Conservation (phyloP, 2,888 invertebrate genomes). For the Esperia sulphurella region DNA sequence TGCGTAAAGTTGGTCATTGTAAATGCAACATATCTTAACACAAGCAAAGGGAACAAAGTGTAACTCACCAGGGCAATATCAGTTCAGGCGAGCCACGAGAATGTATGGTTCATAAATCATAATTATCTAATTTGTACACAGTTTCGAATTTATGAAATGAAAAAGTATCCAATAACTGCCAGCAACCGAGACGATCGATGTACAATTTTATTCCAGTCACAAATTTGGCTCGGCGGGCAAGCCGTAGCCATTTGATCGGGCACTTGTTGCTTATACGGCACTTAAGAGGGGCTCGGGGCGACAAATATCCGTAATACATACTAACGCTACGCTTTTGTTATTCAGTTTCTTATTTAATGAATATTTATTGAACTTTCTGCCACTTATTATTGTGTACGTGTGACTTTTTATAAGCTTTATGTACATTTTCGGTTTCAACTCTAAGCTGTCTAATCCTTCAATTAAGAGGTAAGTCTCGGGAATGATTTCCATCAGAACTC, state of each 20-base stretch:
- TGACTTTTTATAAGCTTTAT: no score
- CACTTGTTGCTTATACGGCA: constrained; percentile 6
- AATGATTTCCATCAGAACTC: no score
- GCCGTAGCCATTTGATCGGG: constrained; percentile 2
- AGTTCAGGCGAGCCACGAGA: no score
- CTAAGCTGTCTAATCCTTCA: no score
- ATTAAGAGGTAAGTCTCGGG: no score
- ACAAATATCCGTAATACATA: constrained; percentile 1
- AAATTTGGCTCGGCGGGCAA: constrained; percentile 1
- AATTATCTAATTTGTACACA: neutral
- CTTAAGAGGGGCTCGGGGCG: neutral
- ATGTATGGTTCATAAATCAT: neutral
- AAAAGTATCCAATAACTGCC: neutral
- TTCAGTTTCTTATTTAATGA: neutral
- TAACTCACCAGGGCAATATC: no score
- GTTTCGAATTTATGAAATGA: neutral
- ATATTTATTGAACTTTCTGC: neutral
- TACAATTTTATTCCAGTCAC: constrained; percentile 3
- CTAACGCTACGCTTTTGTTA: neutral
- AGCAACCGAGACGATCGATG: neutral
- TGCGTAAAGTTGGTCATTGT: no score
- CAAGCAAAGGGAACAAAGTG: no score
- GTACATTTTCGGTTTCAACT: no score
- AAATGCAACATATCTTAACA: no score
- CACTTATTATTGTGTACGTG: neutral